Conservation (phyloP, 2,888 invertebrate species). For the Yponomeuta evonymella region DNA sequence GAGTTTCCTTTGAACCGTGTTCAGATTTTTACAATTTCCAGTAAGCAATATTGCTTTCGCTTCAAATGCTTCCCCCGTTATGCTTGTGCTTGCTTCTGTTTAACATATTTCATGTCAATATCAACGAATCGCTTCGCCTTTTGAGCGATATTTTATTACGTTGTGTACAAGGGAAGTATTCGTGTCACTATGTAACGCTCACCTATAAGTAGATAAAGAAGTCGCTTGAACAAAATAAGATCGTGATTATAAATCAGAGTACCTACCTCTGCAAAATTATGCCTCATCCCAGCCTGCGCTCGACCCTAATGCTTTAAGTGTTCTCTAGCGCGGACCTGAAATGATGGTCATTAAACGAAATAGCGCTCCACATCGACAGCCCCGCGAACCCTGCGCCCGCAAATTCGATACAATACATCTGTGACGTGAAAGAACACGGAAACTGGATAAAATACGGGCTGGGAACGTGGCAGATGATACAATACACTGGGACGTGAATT, state of each 20-base stretch:
- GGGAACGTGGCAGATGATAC: slow-evolving; percentile 1
- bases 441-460: background rate
- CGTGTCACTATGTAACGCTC: background rate
- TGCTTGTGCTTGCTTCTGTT: background rate
- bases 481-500: background rate
- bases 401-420: slow-evolving; percentile 19
- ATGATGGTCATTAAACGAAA: slow-evolving; percentile 44
- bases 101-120: slow-evolving; percentile 12
- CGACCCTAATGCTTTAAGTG: slow-evolving; percentile 34
- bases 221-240: no score
- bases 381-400: slow-evolving; percentile 22
- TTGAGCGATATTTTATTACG: background rate
- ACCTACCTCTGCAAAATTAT: background rate
- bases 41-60: slow-evolving; percentile 8
- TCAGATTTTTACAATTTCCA: background rate
- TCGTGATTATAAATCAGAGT: background rate
- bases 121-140: slow-evolving; percentile 6
- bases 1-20: background rate
- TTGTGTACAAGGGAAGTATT: background rate
- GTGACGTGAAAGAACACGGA: background rate
- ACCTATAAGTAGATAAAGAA: no score
- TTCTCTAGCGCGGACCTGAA: slow-evolving; percentile 38
- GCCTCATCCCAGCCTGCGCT: slow-evolving; percentile 20
- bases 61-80: slow-evolving; percentile 5
- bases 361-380: slow-evolving; percentile 39